Base-by-base conservation (phyloP, 2,797 vertebrate species). In the Sebastes iracundus region DNA sequence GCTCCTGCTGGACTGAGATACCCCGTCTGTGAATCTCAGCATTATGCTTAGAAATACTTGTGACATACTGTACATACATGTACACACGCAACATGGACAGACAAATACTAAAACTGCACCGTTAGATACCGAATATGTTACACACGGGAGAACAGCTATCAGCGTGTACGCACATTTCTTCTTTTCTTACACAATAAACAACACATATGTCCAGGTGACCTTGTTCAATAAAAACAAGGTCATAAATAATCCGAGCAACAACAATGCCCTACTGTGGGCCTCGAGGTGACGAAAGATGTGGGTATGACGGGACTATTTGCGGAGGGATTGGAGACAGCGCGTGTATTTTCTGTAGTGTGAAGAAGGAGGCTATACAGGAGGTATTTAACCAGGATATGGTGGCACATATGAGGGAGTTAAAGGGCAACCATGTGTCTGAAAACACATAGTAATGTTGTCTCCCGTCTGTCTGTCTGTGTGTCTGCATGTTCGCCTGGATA, bases 261-360 rank as follows among this genome's bases (percentile, higher is more conserved):
- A 91, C 76, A 88, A 85, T 87, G 64, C 79, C 80, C 49, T n/a
- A 53, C 74, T 68, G 62, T 69, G 73, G 64, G 66, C 79, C 67
- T 82, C 38, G 1, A 28, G 68, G 91, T 82, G 90, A 53, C 3
- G 83, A 91, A 79, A 89, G 90, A 90, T 60, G 56, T 12, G 61
- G 23, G 55, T 60, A n/a, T 84, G 89, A 75, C 56, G 10, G 78
- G 79, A 83, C 91, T 94, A 95, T 93, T 93, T 88, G 82, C 46
- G 74, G 92, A 84, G 55, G 73, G 74, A 83, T 59, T 35, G 82
- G 83, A 84, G 86, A 84, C 87, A 8, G 72, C 25, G 46, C 25
- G 72, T 71, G 80, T 82, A 81, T 88, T 90, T 90, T 83, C 79
- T 88, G 74, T 77, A 30, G 87, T 80, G 88, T 90, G 81, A 89